phyloP scores from a whole-genome alignment of 2,888 invertebrate species.

The Alentia gelatinosa region DNA sequence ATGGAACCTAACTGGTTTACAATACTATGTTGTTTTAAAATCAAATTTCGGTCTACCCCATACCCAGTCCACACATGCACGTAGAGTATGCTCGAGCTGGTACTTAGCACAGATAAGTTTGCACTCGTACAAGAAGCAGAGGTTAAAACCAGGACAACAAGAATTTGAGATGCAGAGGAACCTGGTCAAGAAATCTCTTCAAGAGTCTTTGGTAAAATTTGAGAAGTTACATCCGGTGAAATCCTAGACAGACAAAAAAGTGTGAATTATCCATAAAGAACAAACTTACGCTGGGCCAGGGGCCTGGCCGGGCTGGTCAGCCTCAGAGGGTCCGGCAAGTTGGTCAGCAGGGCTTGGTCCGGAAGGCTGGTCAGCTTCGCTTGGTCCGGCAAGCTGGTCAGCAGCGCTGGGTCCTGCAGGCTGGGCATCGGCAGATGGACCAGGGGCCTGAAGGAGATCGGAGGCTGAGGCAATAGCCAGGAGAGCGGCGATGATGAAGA shows the following conservation, averaged over 20 bases:
- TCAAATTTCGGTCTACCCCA: no score
- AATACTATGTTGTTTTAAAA: no score
- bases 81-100: no score
- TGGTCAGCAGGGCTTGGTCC: not conserved
- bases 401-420: not conserved
- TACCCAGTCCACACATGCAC: no score
- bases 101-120: no score
- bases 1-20: no score
- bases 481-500: constrained; percentile 17
- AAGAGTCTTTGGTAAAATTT: not conserved
- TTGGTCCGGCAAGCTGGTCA: not conserved
- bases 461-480: not conserved
- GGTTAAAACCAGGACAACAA: no score
- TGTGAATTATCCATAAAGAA: not conserved
- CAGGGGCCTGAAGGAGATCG: not conserved
- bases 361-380: not conserved
- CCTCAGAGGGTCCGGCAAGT: not conserved
- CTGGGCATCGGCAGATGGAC: not conserved
- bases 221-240: not conserved
- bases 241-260: not conserved
- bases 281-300: not conserved
- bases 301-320: not conserved
- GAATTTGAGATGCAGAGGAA: not conserved
- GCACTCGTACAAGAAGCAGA: no score
- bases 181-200: no score